Evolutionary conservation across 2,888 invertebrate species (phyloP).

Genomic region (Nasonia oneida): DNA sequence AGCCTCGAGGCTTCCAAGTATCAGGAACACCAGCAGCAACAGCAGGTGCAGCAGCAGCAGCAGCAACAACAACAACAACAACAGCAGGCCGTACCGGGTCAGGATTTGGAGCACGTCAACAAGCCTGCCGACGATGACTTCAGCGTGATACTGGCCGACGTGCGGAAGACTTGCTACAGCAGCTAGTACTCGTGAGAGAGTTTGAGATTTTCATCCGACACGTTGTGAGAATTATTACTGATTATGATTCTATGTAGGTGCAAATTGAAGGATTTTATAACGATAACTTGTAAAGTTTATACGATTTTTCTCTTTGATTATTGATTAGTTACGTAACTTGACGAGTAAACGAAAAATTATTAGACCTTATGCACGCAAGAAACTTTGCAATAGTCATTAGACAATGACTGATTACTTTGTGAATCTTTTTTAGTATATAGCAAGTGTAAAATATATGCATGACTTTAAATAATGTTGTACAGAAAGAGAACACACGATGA

Average conservation of each 20-base stretch:
- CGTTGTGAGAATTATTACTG: not conserved
- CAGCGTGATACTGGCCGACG: slow-evolving; percentile 93
- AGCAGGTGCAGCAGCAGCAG: slow-evolving; percentile 65
- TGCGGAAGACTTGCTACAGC: slow-evolving; percentile 93
- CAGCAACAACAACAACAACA: slow-evolving; percentile 71
- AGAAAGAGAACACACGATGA: not conserved
- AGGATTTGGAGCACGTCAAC: slow-evolving; percentile 79
- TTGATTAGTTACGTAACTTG: not conserved
- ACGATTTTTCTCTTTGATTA: not conserved
- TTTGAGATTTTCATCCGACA: slow-evolving; percentile 27
- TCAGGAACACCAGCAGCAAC: slow-evolving; percentile 71
- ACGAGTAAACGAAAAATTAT: not conserved
- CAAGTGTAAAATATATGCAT: slow-evolving; percentile 18
- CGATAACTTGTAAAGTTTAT: not conserved
- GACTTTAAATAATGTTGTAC: slow-evolving; percentile 1
- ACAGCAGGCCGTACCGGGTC: slow-evolving; percentile 69
- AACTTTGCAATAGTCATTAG: not conserved
- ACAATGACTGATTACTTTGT: slow-evolving; percentile 21
- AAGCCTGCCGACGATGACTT: slow-evolving; percentile 88
- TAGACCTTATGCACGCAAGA: not conserved
- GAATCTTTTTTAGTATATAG: not conserved
- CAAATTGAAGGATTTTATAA: not conserved
- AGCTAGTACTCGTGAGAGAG: slow-evolving; percentile 77
- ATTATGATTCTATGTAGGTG: not conserved
- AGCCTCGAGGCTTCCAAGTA: slow-evolving; percentile 75